These are phyloP conservation scores for Apotomis turbidana DNA, from an alignment of 2,888 invertebrate genomes.

Conservation along the genomic window DNA sequence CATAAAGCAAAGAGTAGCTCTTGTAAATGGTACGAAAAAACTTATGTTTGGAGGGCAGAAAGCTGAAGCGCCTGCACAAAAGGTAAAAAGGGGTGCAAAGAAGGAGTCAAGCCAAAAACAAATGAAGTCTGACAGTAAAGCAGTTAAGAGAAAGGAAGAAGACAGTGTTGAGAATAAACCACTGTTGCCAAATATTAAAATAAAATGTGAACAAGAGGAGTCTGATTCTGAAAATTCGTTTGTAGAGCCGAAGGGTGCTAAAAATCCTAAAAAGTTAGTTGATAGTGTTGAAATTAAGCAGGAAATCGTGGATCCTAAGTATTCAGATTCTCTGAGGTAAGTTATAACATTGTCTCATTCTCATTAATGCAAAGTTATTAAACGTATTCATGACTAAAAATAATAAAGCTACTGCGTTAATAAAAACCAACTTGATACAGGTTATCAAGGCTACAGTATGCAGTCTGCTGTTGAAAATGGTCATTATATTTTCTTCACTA, in stretches of 20 bases:
- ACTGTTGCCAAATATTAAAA: constrained; percentile 73
- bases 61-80: constrained; percentile 63
- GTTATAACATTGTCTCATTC: constrained; percentile 42
- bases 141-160: constrained; percentile 66
- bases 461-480: too few relatives aligned
- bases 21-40: constrained; percentile 80
- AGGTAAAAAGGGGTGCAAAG: constrained; percentile 65
- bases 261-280: constrained; percentile 66
- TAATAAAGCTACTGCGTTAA: too few relatives aligned
- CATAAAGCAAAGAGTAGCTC: constrained; percentile 80
- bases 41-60: constrained; percentile 77
- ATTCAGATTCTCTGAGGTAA: constrained; percentile 61
- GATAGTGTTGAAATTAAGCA: constrained; percentile 71
- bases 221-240: constrained; percentile 80
- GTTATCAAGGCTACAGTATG: too few relatives aligned
- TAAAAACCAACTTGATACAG: too few relatives aligned
- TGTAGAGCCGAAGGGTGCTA: constrained; percentile 74
- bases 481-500: too few relatives aligned
- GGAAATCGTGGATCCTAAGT: constrained; percentile 65
- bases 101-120: constrained; percentile 63
- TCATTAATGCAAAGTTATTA: too few relatives aligned
- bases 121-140: constrained; percentile 56
- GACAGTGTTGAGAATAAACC: constrained; percentile 67
- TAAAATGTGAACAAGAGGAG: constrained; percentile 73
- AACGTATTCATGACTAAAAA: too few relatives aligned